Base-by-base conservation (phyloP, 2,888 invertebrate species). In the Rugalucina vietnamica region DNA sequence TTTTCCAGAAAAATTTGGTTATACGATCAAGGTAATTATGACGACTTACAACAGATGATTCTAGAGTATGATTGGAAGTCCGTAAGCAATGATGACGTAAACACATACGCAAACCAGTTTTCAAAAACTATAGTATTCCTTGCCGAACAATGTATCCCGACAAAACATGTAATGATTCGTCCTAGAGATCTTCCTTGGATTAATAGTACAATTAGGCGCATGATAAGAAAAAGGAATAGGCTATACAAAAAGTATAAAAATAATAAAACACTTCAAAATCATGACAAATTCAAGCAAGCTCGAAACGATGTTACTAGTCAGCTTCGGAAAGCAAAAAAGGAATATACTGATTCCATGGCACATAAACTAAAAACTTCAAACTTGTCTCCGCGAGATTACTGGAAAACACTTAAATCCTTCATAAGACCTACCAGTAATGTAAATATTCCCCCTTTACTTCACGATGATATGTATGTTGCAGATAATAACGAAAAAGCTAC, bases 111-210 rank as follows among this genome's bases (percentile, higher is more conserved):
- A 27, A 39, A 32, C 8, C 14, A 37, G 21, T 43, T 72, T 72
- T n/a, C 72, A 2, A 14, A 72, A 24, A 24, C 24, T 37, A 27
- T 37, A 18, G 27, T 72, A 21, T 24, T 21, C n/a, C 27, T 27
- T 12, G 72, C 72, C 24, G 4, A 39, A 18, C 24, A 72, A 12
- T 72, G 72, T 39, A 37, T 72, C n/a, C 72, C 72, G 3, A 37
- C 21, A n/a, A 72, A 72, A 72, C 8, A 72, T 27, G 72, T 72
- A 29, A 72, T 12, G 14, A 24, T 72, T 3, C 29, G 72, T 1
- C 72, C 72, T 14, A 24, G 27, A 39, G n/a, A 72, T 24, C 34
- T 43, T 3, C 72, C 72, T 10, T 72, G 72, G 72, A 27, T 72
- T 39, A 60, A 60, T 60, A 29, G 60, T 29, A 10, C 39, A 36